Conservation (phyloP, 2,888 invertebrate genomes). For the Stenolophus ochropezus region DNA sequence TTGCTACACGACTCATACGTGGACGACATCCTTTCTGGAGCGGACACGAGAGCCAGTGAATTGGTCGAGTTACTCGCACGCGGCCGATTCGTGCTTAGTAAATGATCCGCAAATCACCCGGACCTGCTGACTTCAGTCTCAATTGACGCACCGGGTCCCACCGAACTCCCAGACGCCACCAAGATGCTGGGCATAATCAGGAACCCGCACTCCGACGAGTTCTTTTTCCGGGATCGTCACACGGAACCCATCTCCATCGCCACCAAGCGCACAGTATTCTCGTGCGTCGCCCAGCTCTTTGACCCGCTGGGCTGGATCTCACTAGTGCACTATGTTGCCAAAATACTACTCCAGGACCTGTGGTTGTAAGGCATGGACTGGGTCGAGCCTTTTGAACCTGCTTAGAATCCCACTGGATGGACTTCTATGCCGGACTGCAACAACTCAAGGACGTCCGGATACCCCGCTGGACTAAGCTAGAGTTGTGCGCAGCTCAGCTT, state of each 20-base stretch:
- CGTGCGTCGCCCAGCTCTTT: slow-evolving; percentile 4
- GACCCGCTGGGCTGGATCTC: slow-evolving; percentile 47
- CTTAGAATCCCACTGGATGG: neutral
- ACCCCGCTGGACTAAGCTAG: neutral
- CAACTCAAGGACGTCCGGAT: neutral
- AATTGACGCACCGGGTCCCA: neutral
- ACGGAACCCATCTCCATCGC: neutral
- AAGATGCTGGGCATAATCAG: neutral
- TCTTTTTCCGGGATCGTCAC: neutral
- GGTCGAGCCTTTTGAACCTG: neutral
- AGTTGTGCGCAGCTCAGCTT: neutral
- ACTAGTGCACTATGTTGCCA: slow-evolving; percentile 34
- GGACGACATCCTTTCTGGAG: neutral
- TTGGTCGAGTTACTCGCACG: neutral
- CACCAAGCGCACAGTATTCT: slow-evolving; percentile 6
- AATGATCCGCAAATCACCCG: neutral
- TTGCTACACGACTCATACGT: too few species aligned
- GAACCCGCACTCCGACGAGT: neutral
- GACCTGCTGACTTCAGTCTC: neutral
- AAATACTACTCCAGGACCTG: slow-evolving; percentile 52
- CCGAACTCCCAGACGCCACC: neutral
- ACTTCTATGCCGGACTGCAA: neutral
- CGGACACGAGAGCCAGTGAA: neutral
- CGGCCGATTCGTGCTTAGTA: neutral
- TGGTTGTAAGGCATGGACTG: slow-evolving; percentile 32